phyloP scores from a whole-genome alignment of 2,888 invertebrate genomes.

The Netelia virgata region DNA sequence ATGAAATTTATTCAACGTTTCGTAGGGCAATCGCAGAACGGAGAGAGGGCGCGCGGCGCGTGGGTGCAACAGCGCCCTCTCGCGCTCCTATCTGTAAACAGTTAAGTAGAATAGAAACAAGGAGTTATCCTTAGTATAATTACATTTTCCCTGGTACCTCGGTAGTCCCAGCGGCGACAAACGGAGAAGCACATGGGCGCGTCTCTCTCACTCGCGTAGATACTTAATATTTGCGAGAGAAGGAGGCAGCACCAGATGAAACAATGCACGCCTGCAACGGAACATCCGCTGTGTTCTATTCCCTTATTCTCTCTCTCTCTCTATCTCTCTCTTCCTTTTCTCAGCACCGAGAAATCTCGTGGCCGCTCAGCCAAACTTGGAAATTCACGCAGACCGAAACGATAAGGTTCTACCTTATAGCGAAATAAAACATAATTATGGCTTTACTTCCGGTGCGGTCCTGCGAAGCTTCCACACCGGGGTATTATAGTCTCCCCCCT shows the following conservation, averaged over 20 bases:
- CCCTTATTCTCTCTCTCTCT: constrained; percentile 11
- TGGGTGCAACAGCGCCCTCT: constrained; percentile 38
- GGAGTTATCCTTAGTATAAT: constrained; percentile 69
- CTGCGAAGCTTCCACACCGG: constrained; percentile 10
- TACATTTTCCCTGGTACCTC: constrained; percentile 67
- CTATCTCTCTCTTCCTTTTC: constrained; percentile 29
- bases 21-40: constrained; percentile 35
- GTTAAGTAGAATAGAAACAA: constrained; percentile 67
- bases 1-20: background rate
- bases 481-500: constrained; percentile 24
- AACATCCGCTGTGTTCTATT: constrained; percentile 35
- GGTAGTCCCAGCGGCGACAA: constrained; percentile 60
- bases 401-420: constrained; percentile 64
- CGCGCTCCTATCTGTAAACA: constrained; percentile 56
- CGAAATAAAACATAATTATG: constrained; percentile 67
- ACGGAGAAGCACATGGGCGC: constrained; percentile 5
- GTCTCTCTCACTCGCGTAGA: constrained; percentile 55
- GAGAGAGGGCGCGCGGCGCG: constrained; percentile 48
- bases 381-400: constrained; percentile 61
- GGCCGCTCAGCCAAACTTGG: constrained; percentile 61
- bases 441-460: constrained; percentile 38
- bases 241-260: constrained; percentile 53
- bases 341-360: constrained; percentile 27
- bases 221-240: constrained; percentile 40
- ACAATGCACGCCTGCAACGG: constrained; percentile 53